Evolutionary conservation across 2,888 invertebrate species (phyloP), one percentile per base, ranked within the genome.

Genomic region (Drosophila cyrtoloma): DNA sequence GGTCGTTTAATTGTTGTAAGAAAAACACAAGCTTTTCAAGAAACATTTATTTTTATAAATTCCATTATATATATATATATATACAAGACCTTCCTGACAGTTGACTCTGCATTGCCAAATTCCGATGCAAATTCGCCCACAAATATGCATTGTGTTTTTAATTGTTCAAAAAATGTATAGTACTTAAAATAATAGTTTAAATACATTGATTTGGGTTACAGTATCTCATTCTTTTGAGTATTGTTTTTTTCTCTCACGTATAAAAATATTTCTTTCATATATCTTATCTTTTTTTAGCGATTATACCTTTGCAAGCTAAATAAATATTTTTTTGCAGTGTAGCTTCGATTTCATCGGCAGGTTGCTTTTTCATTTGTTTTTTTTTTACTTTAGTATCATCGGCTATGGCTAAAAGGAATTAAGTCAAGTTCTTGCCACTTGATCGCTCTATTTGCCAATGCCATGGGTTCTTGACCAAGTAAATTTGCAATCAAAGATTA

Each of bases 371-470:
- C 7, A 47, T 16, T 47, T 16, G 7, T 16, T 47, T 47, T 26
- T 14, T 32, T 3, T 19, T 22, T 7, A 26, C 12, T 26, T 55
- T 26, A 22, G 7, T 47, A 47, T 47, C 9, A 37, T 14, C 22
- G 28, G 6, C 14, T 35, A 22, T 53, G 42, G 56, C 42, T 19
- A 4, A 37, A 44, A 50, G 73, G 63, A 57, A 58, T 61, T 77
- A 73, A 39, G 14, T 74, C 58, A 61, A 58, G 64, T 69, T 44
- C 10, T n/a, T n/a, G 7, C 26, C 19, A 56, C 28, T 55, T 28
- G 47, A 16, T 35, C 5, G 42, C 4, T 16, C 37, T 56, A 19
- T 37, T 37, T 19, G 37, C 57, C 28, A 71, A 56, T 47, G 37
- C 16, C 4, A 16, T 14, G 42, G 4, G 19, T 33, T 53, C 62